Evolutionary conservation across 2,797 vertebrate genomes (phyloP).

Genomic region (Ciconia nigra): DNA sequence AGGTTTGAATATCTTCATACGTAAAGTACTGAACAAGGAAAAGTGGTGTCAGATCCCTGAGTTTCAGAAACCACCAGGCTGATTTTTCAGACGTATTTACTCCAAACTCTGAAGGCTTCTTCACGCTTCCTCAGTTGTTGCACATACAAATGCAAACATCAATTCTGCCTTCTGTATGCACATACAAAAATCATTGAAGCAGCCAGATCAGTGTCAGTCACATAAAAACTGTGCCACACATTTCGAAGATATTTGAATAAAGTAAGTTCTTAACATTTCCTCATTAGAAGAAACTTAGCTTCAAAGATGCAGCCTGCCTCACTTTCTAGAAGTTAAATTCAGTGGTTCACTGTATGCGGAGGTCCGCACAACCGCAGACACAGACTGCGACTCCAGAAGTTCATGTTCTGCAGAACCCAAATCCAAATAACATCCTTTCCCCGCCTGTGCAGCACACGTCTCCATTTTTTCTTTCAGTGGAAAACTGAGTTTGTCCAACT

Average conservation of each 20-base stretch:
- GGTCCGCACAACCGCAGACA: not conserved
- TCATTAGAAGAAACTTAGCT: not conserved
- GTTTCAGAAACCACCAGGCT: not conserved
- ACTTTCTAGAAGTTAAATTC: not conserved
- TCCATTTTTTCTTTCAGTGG: not conserved
- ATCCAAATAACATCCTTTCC: not conserved
- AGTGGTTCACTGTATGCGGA: not conserved
- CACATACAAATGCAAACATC: not conserved
- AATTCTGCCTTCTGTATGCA: not conserved
- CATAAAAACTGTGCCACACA: not conserved
- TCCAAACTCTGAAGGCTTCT: not conserved
- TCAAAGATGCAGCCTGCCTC: not conserved
- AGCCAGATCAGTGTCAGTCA: not conserved
- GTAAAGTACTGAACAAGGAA: not conserved
- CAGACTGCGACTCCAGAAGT: not conserved
- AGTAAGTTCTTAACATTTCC: not conserved
- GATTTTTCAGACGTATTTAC: not conserved
- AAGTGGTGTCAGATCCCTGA: not conserved
- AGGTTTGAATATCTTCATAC: slow-evolving; percentile 42
- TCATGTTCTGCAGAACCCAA: not conserved
- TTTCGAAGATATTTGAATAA: not conserved
- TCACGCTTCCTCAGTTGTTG: not conserved
- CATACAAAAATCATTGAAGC: not conserved
- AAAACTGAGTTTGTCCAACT: not conserved
- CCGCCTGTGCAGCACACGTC: not conserved